Conservation (phyloP, 2,113 vertebrate species). For the Brachypodius melanocephalos region DNA sequence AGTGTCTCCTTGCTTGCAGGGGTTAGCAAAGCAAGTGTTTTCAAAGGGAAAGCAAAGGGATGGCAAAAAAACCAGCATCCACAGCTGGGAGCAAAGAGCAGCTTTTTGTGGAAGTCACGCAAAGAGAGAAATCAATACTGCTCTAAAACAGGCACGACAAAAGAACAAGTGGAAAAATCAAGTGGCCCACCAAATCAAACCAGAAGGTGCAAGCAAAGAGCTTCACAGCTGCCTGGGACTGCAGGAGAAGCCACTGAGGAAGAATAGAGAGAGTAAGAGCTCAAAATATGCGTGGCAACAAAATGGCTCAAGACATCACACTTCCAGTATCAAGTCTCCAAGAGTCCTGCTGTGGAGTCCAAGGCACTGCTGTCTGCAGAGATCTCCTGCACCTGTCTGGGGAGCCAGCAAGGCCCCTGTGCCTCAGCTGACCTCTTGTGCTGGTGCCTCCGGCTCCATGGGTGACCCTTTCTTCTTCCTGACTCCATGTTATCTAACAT, state of each 20-base stretch:
- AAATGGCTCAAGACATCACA: neutral
- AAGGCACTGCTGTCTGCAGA: neutral
- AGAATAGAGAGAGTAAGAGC: neutral
- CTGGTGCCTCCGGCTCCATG: neutral
- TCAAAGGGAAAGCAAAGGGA: neutral
- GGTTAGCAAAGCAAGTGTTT: neutral
- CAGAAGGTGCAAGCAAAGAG: neutral
- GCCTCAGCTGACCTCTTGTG: neutral
- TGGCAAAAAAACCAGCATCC: neutral
- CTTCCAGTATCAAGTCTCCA: neutral
- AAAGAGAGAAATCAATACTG: conserved; percentile 48
- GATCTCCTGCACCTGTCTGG: neutral
- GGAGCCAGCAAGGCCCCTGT: neutral
- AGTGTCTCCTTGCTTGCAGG: conserved; percentile 4
- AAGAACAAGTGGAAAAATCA: conserved; percentile 11
- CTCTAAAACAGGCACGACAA: neutral
- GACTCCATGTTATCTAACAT: neutral
- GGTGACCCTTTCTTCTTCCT: neutral
- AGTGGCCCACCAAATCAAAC: neutral
- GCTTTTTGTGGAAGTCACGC: conserved; percentile 46
- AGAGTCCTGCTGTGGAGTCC: neutral
- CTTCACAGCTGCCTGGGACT: neutral
- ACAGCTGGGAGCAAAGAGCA: conserved; percentile 25
- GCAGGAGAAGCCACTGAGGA: neutral
- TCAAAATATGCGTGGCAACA: neutral